A percentile compares a stretch with the other conserved stretches of the same genome.
Conservation (phyloP, 2,797 vertebrate species). For the Botia kubotai region DNA sequence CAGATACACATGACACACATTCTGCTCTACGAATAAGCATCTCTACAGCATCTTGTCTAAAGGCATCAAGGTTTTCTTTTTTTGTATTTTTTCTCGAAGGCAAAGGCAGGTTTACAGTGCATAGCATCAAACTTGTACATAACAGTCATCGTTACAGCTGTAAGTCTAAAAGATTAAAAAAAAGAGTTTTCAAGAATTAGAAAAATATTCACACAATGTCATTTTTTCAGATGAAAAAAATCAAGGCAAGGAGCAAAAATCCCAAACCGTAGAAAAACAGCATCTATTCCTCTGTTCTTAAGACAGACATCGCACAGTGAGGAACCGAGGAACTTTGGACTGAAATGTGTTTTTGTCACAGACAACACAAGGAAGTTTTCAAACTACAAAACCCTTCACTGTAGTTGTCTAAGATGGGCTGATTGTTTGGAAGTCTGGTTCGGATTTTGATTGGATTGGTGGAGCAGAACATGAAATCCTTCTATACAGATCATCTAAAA, state of each 20-base stretch:
- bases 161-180: slow-evolving; percentile 67
- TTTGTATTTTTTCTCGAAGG: slow-evolving; percentile 81
- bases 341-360: neutral
- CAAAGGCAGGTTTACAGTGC: slow-evolving; percentile 92
- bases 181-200: slow-evolving; percentile 64
- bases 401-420: neutral
- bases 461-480: neutral
- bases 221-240: slow-evolving; percentile 64
- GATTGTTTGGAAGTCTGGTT: neutral
- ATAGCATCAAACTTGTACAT: slow-evolving; percentile 85
- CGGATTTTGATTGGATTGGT: neutral
- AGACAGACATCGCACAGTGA: neutral
- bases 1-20: slow-evolving; percentile 66
- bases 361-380: slow-evolving; percentile 19
- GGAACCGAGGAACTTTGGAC: neutral
- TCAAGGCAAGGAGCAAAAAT: slow-evolving; percentile 73
- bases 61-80: slow-evolving; percentile 88
- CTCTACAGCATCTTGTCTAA: slow-evolving; percentile 83
- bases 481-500: no score
- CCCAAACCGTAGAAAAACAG: slow-evolving; percentile 38
- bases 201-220: slow-evolving; percentile 68
- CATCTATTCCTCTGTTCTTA: slow-evolving; percentile 18
- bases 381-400: neutral
- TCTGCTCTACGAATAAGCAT: slow-evolving; percentile 72
- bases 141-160: slow-evolving; percentile 74